phyloP scores from a whole-genome alignment of 2,113 vertebrate genomes.

The Hymenochirus boettgeri region DNA sequence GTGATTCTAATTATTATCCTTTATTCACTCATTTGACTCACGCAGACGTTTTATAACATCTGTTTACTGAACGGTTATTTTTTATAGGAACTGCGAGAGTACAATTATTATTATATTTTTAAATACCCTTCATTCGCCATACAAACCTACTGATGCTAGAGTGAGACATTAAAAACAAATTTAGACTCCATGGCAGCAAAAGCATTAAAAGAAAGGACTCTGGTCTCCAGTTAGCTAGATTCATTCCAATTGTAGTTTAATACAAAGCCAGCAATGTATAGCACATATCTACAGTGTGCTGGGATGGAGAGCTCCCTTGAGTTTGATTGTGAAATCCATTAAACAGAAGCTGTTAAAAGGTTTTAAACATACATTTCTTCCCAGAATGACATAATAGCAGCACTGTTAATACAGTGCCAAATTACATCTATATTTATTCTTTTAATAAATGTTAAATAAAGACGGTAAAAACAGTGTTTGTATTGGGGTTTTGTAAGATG shows the following conservation, averaged over 20 bases:
- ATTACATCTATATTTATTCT: background rate
- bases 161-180: background rate
- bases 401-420: background rate
- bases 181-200: conserved; percentile 31
- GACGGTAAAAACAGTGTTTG: background rate
- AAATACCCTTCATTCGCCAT: no score
- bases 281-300: conserved; percentile 18
- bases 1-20: no score
- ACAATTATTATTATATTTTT: no score
- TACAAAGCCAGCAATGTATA: conserved; percentile 28
- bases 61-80: no score
- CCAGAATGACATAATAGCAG: background rate
- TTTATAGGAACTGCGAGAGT: no score
- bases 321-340: background rate
- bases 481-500: background rate
- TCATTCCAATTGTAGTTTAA: conserved; percentile 23
- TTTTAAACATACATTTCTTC: background rate
- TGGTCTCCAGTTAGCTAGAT: conserved; percentile 31
- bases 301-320: conserved; percentile 9
- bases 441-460: background rate
- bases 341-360: conserved; percentile 7
- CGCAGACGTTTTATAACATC: no score
- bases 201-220: conserved; percentile 26
- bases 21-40: no score
- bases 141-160: no score